Conservation (phyloP, 2,888 invertebrate genomes). For the Epicampocera succincta region DNA sequence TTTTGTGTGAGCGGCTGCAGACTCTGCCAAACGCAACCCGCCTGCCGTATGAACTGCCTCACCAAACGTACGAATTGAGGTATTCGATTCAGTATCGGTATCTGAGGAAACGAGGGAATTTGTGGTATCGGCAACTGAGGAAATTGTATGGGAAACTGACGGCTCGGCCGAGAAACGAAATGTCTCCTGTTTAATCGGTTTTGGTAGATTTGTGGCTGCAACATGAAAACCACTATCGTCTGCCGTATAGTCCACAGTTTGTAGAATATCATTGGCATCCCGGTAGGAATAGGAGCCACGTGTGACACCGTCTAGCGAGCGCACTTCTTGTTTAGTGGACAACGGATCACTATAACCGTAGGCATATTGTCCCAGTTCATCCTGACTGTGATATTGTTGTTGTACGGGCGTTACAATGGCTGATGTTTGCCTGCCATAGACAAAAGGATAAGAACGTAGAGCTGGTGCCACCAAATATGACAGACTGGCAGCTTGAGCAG, state of each 20-base stretch:
- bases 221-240: conserved; percentile 85
- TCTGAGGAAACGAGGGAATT: conserved; percentile 69
- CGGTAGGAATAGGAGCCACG: conserved; percentile 85
- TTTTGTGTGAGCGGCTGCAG: conserved; percentile 67
- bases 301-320: conserved; percentile 84
- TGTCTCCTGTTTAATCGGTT: conserved; percentile 54
- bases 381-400: conserved; percentile 84
- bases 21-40: conserved; percentile 74
- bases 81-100: conserved; percentile 75
- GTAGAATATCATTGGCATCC: conserved; percentile 84
- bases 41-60: conserved; percentile 76
- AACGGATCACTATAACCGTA: conserved; percentile 85
- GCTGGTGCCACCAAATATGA: conserved; percentile 66
- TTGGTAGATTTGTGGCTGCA: conserved; percentile 85
- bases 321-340: conserved; percentile 84
- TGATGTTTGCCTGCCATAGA: conserved; percentile 76
- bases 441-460: conserved; percentile 73
- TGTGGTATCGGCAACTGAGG: conserved; percentile 66
- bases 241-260: conserved; percentile 84
- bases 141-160: conserved; percentile 67
- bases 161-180: conserved; percentile 57
- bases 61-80: conserved; percentile 75
- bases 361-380: conserved; percentile 85
- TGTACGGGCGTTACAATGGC: conserved; percentile 80
- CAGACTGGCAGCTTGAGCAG: conserved; percentile 74